phyloP scores from a whole-genome alignment of 2,113 vertebrate genomes.

The Peromyscus maniculatus region DNA sequence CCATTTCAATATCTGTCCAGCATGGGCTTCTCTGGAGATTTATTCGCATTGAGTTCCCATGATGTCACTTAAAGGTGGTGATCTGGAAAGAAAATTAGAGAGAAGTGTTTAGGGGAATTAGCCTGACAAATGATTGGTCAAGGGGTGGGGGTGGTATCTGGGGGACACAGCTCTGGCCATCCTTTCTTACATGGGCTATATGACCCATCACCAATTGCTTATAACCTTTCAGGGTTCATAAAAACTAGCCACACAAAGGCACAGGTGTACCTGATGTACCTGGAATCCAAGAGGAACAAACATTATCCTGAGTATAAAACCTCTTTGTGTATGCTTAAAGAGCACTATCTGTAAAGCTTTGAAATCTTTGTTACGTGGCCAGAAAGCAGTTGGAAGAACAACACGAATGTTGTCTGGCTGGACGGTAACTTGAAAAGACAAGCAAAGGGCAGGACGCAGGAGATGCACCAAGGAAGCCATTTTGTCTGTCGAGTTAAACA shows the following conservation, averaged over 20 bases:
- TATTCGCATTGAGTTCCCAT: conserved; percentile 64
- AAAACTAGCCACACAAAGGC: neutral
- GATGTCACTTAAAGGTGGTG: conserved; percentile 74
- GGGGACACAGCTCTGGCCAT: neutral
- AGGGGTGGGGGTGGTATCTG: neutral
- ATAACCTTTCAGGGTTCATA: neutral
- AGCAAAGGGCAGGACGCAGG: neutral
- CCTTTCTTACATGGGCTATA: neutral
- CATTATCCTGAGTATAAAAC: neutral
- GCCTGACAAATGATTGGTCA: conserved; percentile 15
- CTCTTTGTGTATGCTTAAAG: neutral
- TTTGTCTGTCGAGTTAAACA: accelerated
- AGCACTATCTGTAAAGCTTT: neutral
- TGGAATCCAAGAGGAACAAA: conserved; percentile 24
- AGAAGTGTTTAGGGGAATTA: conserved; percentile 60
- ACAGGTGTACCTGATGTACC: neutral
- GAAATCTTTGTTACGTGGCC: neutral
- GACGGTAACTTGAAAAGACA: neutral
- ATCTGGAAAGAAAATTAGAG: conserved; percentile 65
- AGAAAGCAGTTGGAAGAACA: conserved; percentile 24
- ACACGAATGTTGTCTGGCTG: neutral
- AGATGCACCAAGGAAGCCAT: neutral
- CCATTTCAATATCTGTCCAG: conserved; percentile 78
- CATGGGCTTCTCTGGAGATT: conserved; percentile 65
- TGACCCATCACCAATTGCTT: neutral